Conservation (phyloP, 2,797 vertebrate species). For the Anguilla obscura region DNA sequence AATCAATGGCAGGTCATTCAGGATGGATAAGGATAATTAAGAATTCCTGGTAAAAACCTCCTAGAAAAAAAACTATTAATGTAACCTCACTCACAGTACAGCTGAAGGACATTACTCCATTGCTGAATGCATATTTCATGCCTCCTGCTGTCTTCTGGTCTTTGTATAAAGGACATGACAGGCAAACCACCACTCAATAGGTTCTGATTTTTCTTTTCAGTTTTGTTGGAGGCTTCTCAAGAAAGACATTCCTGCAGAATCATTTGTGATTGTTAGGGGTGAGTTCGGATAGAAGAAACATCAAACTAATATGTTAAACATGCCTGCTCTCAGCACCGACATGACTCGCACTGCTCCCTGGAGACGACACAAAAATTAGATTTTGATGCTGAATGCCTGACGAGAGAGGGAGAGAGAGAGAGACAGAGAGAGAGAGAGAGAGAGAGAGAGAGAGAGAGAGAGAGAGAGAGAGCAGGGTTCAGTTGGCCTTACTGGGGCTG, state of each 20-base stretch:
- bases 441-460: neutral
- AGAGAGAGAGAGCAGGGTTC: conserved; percentile 39
- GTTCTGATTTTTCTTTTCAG: neutral
- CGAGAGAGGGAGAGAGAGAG: too few species aligned
- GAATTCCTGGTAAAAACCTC: neutral
- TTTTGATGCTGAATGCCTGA: neutral
- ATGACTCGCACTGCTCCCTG: neutral
- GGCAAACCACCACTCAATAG: neutral
- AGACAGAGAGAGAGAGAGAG: neutral
- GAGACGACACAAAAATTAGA: neutral
- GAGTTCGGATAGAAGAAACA: neutral
- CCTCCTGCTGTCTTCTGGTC: neutral
- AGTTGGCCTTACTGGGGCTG: conserved; percentile 50
- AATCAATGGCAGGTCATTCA: neutral
- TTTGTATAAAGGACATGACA: neutral
- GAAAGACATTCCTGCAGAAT: neutral
- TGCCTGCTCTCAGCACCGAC: neutral
- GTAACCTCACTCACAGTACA: neutral
- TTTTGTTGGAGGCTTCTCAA: neutral
- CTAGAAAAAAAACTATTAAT: neutral
- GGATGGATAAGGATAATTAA: neutral
- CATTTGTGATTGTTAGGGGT: neutral
- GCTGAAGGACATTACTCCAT: neutral
- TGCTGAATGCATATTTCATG: neutral
- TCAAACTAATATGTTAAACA: neutral